Conservation (phyloP, 2,113 vertebrate species). For the Nicator chloris region DNA sequence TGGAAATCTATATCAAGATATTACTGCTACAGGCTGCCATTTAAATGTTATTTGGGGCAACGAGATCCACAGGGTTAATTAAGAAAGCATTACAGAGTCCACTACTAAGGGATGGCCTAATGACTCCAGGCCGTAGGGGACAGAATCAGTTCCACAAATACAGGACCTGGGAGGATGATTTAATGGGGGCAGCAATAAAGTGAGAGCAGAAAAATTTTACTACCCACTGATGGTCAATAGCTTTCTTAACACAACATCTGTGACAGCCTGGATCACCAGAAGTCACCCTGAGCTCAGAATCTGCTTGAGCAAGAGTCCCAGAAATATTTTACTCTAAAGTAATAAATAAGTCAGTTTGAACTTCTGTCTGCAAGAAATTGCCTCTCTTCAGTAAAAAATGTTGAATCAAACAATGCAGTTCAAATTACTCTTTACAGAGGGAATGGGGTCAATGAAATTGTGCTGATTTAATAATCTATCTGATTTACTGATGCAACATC, state of each 20-base stretch:
- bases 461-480: neutral
- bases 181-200: conserved; percentile 64
- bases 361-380: neutral
- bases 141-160: conserved; percentile 49
- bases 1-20: conserved; percentile 18
- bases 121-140: conserved; percentile 4
- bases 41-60: conserved; percentile 54
- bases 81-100: conserved; percentile 26
- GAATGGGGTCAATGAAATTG: neutral
- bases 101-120: conserved; percentile 2
- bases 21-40: conserved; percentile 1
- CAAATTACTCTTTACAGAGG: neutral
- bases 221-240: conserved; percentile 51
- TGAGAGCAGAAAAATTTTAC: conserved; percentile 50
- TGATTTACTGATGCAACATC: neutral
- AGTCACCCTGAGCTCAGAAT: neutral
- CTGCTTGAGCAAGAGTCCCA: neutral
- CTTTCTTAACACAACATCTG: conserved; percentile 59
- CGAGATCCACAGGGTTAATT: conserved; percentile 61
- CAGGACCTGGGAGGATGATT: conserved; percentile 52
- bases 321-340: neutral
- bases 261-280: neutral
- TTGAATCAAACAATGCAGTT: neutral
- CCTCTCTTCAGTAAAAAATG: neutral
- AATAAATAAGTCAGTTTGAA: neutral